Base-by-base conservation (phyloP, 2,888 invertebrate species). In the Tigriopus californicus region DNA sequence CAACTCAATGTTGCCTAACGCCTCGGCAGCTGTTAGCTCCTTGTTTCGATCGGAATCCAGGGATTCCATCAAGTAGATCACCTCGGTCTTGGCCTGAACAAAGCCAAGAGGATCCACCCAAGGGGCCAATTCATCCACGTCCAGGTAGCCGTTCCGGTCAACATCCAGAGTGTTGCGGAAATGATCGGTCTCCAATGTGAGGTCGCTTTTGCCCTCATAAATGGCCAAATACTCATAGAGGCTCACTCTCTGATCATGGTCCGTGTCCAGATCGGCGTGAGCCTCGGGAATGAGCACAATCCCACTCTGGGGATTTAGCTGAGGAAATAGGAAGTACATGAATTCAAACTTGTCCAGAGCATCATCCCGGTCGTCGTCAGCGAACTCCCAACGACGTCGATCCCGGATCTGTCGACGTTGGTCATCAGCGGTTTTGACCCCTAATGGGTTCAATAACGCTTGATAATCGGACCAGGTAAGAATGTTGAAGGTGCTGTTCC, bases 31-130 rank as follows among this genome's bases (percentile, higher is more conserved):
- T 12, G 40, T 33, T 6, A 54, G 15, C 13, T 33, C 33, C 15
- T 54, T 54, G 41, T 41, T 40, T 40, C 41, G 40, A 15, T 54
- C 40, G 11, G 41, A 40, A 41, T 54, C 54, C 41, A 54, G 40
- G 40, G 15, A 18, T 54, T 54, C 54, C n/a, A 54, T 25, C 18
- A 54, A 40, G 22, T 54, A 40, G 41, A 54, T 41, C 3, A 54
- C 54, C 22, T 54, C 54, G 2, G 54, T 40, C 41, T 54, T 54
- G 15, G 41, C 54, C 2, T 18, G 40, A 11, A 54, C 41, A 41
- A 54, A 54, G 18, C 54, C 54, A 11, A 40, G 12, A 8, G 54
- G 54, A 41, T 54, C 41, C n/a, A 54, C 41, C 54, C 54, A 54
- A 1, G 40, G 54, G 15, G 54, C 18, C 2, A 54, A n/a, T 41